Conservation (phyloP, 2,113 vertebrate genomes). For the Entomyzon cyanotis region DNA sequence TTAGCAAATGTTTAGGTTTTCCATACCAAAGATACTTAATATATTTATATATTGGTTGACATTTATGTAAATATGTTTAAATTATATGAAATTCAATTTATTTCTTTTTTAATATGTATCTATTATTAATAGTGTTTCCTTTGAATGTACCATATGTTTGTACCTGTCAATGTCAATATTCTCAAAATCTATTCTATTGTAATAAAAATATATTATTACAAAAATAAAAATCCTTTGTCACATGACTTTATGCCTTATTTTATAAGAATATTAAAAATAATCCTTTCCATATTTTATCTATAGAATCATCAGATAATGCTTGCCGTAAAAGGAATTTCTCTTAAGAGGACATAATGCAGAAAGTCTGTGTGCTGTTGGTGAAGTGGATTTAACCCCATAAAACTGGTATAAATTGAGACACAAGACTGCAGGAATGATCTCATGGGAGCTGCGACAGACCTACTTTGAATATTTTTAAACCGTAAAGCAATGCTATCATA, state of each 20-base stretch:
- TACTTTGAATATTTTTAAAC: neutral
- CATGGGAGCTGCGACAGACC: neutral
- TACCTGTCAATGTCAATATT: neutral
- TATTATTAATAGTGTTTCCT: neutral
- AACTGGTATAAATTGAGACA: neutral
- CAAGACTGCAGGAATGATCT: neutral
- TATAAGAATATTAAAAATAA: neutral
- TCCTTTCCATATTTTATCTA: neutral
- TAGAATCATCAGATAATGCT: neutral
- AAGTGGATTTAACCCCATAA: neutral
- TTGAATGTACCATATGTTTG: neutral
- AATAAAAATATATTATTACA: neutral
- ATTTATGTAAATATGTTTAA: neutral
- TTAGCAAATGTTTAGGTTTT: constrained; percentile 13
- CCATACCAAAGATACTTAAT: neutral
- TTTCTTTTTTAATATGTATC: neutral
- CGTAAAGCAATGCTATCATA: neutral
- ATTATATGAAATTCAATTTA: neutral
- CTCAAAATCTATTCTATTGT: neutral
- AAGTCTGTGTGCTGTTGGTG: neutral
- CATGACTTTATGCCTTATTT: neutral
- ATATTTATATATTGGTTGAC: neutral
- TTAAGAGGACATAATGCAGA: neutral
- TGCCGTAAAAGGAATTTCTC: neutral
- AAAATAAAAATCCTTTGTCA: neutral